Percentiles rank a stretch among this genome's conserved stretches.
phyloP scores from a whole-genome alignment of 2,888 invertebrate genomes.

The Nephrotoma appendiculata region DNA sequence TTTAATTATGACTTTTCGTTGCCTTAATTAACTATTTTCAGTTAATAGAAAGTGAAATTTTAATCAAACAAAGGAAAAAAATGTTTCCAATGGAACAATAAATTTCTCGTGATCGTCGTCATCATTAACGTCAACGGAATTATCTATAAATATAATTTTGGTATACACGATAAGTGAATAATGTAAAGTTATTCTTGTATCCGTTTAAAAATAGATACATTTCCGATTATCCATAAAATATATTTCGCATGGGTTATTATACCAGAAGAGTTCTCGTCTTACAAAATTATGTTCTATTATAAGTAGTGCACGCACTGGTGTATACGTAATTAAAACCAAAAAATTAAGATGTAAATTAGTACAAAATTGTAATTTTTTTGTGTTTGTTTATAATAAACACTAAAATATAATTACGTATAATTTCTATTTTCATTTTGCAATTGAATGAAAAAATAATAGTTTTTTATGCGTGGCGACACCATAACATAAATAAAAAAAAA shows the following conservation, averaged over 20 bases:
- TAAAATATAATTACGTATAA: background rate
- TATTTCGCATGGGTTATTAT: background rate
- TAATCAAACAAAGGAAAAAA: background rate
- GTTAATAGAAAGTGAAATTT: background rate
- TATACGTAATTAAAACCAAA: background rate
- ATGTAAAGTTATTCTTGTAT: no score
- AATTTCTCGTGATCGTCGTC: background rate
- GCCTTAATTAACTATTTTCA: background rate
- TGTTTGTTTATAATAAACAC: background rate
- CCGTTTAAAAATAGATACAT: background rate
- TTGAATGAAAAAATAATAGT: background rate
- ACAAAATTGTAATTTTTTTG: background rate
- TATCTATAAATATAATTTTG: background rate
- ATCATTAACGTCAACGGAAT: background rate
- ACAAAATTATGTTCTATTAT: background rate
- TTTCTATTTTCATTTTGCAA: background rate
- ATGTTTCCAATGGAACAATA: background rate
- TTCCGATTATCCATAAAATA: background rate
- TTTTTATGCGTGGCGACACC: background rate
- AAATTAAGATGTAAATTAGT: background rate
- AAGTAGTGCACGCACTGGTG: background rate
- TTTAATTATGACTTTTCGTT: background rate
- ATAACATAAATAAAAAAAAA: background rate
- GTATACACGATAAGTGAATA: no score
- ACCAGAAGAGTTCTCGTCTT: background rate